A percentile compares a stretch with the other conserved stretches of the same genome.
Evolutionary conservation across 2,113 vertebrate species (phyloP).

Genomic region (Clarias batrachus): DNA sequence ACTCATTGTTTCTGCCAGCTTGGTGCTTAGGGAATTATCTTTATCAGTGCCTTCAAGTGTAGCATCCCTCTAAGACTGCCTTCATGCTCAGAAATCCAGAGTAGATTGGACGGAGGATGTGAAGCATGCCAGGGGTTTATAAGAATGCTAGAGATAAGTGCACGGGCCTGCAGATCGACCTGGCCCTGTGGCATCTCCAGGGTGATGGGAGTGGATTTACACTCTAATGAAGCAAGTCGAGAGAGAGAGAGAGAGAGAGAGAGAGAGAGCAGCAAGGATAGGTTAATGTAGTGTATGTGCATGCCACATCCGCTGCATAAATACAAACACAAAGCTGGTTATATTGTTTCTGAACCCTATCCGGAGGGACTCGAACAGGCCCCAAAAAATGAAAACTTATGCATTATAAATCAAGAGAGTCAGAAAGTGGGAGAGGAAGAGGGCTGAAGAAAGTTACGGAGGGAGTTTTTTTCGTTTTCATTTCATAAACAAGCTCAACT

Average conservation of each 20-base stretch:
- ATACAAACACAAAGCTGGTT: conserved; percentile 19
- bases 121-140: conserved; percentile 25
- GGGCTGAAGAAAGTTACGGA: background rate
- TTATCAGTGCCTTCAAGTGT: conserved; percentile 12
- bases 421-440: background rate
- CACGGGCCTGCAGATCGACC: background rate
- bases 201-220: conserved; percentile 33
- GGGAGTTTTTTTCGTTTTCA: conserved; percentile 8
- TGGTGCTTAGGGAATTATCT: conserved; percentile 1
- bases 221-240: conserved; percentile 37
- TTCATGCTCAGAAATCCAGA: conserved; percentile 27
- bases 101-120: conserved; percentile 26
- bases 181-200: conserved; percentile 23
- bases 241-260: too few species aligned
- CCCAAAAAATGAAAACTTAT: background rate
- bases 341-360: conserved; percentile 29
- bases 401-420: background rate
- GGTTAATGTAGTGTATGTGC: conserved; percentile 27
- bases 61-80: conserved; percentile 21
- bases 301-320: conserved; percentile 43
- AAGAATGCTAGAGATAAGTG: conserved; percentile 6
- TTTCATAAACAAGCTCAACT: conserved; percentile 8
- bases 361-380: background rate
- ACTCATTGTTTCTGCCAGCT: conserved; percentile 28
- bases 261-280: conserved; percentile 24